phyloP scores from a whole-genome alignment of 1,140 invertebrate species.

The Lucilia sericata region DNA sequence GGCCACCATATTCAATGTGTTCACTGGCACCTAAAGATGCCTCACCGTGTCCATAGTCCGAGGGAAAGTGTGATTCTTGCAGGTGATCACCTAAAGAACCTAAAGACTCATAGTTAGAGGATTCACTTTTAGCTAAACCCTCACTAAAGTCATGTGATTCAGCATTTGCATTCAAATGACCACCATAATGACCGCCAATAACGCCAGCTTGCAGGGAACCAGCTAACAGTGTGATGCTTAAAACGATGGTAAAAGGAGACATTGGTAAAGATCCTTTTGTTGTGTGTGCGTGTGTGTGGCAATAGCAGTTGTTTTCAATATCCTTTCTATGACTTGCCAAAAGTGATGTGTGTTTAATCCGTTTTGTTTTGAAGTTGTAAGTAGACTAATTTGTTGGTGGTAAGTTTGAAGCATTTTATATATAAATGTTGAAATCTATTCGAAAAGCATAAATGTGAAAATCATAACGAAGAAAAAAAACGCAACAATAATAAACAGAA shows the following conservation, averaged over 20 bases:
- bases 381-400: conserved; percentile 16
- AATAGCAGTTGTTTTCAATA: background rate
- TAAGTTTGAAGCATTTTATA: background rate
- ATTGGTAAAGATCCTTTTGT: background rate
- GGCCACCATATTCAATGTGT: conserved; percentile 31
- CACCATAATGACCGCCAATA: conserved; percentile 28
- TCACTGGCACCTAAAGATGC: conserved; percentile 51
- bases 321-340: background rate
- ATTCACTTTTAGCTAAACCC: background rate
- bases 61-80: conserved; percentile 55
- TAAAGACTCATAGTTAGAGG: conserved; percentile 47
- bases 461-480: background rate
- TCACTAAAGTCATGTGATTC: conserved; percentile 47
- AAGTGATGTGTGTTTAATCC: background rate
- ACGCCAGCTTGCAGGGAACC: conserved; percentile 24
- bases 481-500: background rate
- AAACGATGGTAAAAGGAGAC: conserved; percentile 21
- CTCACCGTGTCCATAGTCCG: conserved; percentile 55
- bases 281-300: too few species aligned
- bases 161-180: background rate
- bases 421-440: conserved; percentile 21
- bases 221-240: conserved; percentile 19
- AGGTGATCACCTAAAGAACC: conserved; percentile 57
- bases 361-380: background rate
- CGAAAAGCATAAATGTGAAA: conserved; percentile 12